Conservation (phyloP, 2,888 invertebrate species). For the Galerucella nymphaeae region DNA sequence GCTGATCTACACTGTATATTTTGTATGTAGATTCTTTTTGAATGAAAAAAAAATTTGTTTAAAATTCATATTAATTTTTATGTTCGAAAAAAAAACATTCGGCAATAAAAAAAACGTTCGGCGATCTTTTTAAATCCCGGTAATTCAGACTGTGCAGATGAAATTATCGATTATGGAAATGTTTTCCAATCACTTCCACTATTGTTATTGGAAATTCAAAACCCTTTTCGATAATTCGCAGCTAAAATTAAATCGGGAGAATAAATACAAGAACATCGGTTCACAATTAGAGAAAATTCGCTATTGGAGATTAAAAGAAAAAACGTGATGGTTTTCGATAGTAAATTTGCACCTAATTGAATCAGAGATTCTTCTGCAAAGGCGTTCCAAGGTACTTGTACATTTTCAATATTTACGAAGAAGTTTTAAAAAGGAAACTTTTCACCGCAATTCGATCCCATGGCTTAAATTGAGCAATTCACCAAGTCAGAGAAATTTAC, state of each 20-base stretch:
- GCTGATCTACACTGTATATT: too few species aligned
- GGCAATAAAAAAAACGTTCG: too few species aligned
- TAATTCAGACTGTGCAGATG: background rate
- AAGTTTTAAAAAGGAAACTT: background rate
- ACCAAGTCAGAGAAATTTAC: too few species aligned
- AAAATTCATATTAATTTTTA: too few species aligned
- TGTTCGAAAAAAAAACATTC: too few species aligned
- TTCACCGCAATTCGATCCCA: too few species aligned
- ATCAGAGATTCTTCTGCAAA: background rate
- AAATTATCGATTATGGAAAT: background rate
- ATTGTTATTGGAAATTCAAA: background rate
- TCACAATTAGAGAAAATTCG: background rate
- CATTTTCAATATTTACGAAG: background rate
- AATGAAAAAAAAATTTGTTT: too few species aligned
- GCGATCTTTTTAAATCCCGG: background rate
- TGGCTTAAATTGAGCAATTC: too few species aligned
- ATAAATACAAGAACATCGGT: background rate
- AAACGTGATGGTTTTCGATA: background rate
- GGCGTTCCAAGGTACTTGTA: background rate
- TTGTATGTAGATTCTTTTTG: too few species aligned
- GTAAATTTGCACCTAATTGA: background rate
- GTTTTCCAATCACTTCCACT: background rate
- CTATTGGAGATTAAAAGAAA: background rate
- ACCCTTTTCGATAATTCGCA: background rate
- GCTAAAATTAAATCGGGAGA: background rate